Base-by-base conservation (phyloP, 2,113 vertebrate species). In the Pithys albifrons region DNA sequence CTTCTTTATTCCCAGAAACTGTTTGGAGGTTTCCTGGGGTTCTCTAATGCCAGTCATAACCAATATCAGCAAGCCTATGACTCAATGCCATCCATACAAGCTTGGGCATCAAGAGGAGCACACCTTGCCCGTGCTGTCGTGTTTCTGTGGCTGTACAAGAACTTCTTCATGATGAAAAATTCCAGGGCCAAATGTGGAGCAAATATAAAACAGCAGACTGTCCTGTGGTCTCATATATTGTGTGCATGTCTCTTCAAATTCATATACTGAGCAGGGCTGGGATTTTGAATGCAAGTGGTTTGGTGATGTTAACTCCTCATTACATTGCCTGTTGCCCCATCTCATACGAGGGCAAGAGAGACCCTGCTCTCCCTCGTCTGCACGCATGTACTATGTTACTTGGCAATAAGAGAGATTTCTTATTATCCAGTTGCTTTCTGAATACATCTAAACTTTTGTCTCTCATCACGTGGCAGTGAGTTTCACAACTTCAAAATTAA, bases 311-410 rank as follows among this genome's bases (percentile, higher is more conserved):
- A 65, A 72, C 35, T 79, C 71, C 18, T 61, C 16, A 9, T 48
- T 55, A 45, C 12, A 1, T 43, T 90, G 33, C 20, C 29, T 1
- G 0, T 72, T 85, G 71, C 39, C 51, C 31, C 15, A 6, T 73
- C 79, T 73, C 46, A 2, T 11, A 35, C 54, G 14, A 18, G 22
- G 28, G 27, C 24, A 61, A 37, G 28, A 57, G 54, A 70, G 76
- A 37, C 25, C 27, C 52, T 79, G 15, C 27, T 69, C 27, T 54
- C 52, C 22, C 29, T 35, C 79, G 3, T 45, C 67, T 72, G 14
- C 24, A 48, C 7, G 3, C 12, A 9, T 6, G 2, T 41, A 3
- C 41, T n/a, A 0, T n/a, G 6, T 45, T 86, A 14, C 28, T 46
- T 79, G 66, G 35, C 65, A 61, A 39, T 24, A 39, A 58, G 49